Evolutionary conservation across 1,140 invertebrate genomes (phyloP).

Genomic region (Phenacoccus solenopsis): DNA sequence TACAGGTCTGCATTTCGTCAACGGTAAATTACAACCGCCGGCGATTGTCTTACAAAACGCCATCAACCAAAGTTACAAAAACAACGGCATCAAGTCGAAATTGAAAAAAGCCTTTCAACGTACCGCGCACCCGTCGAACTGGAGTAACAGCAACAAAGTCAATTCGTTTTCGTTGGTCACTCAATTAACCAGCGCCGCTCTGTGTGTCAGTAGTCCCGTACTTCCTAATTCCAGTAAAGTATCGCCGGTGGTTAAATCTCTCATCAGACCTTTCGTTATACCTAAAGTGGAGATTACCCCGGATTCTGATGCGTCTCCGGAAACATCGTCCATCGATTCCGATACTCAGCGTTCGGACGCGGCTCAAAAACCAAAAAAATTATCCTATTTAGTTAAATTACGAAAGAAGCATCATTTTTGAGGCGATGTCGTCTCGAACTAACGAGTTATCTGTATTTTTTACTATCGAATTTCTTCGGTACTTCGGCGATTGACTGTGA

Average conservation of each 20-base stretch:
- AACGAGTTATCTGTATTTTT: no score
- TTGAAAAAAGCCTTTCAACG: constrained; percentile 43
- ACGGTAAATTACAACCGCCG: constrained; percentile 26
- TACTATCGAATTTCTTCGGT: no score
- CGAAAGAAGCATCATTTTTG: not conserved
- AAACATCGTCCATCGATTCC: not conserved
- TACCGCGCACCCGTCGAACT: constrained; percentile 34
- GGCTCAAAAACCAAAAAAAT: not conserved
- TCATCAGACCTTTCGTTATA: constrained; percentile 44
- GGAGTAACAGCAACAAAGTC: constrained; percentile 28
- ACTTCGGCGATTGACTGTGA: no score
- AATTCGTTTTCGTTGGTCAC: constrained; percentile 38
- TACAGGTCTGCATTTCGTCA: constrained; percentile 20
- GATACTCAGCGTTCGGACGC: not conserved
- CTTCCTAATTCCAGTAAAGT: constrained; percentile 37
- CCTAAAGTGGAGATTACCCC: constrained; percentile 40
- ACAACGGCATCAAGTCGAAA: constrained; percentile 40
- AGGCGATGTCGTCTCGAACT: no score
- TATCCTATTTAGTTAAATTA: not conserved
- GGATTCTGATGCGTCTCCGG: not conserved
- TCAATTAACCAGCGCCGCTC: constrained; percentile 45
- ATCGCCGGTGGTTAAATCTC: constrained; percentile 41
- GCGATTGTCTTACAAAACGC: constrained; percentile 17
- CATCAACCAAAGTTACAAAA: constrained; percentile 26
- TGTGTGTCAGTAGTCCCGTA: constrained; percentile 47